Evolutionary conservation across 2,888 invertebrate genomes (phyloP).

Genomic region (Phalera bucephala): DNA sequence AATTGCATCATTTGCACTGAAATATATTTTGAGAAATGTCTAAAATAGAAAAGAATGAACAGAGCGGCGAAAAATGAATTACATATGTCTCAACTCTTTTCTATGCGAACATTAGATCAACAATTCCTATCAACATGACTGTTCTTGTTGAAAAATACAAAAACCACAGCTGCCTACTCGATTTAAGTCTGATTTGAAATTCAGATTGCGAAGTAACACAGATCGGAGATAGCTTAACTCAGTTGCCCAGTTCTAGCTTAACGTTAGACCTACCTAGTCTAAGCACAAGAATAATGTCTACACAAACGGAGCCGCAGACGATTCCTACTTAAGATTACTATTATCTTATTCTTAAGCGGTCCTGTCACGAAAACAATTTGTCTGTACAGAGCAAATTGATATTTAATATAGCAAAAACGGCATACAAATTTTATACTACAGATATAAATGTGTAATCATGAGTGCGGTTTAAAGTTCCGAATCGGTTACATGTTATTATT

Average conservation of each 20-base stretch:
- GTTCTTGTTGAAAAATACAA: too few species aligned
- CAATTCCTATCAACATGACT: too few species aligned
- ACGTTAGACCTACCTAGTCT: conserved; percentile 8
- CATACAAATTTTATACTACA: conserved; percentile 17
- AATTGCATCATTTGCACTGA: too few species aligned
- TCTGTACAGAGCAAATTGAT: conserved; percentile 32
- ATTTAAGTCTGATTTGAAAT: too few species aligned
- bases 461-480: conserved; percentile 27
- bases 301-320: conserved; percentile 7
- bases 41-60: too few species aligned
- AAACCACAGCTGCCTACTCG: too few species aligned
- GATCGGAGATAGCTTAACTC: not conserved
- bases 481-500: conserved; percentile 45
- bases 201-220: too few species aligned
- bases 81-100: too few species aligned
- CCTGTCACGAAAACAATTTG: conserved; percentile 18
- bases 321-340: conserved; percentile 20
- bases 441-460: conserved; percentile 19
- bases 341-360: conserved; percentile 12
- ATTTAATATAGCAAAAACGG: conserved; percentile 46
- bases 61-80: too few species aligned
- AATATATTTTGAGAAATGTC: too few species aligned
- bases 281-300: conserved; percentile 4
- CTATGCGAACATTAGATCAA: too few species aligned
- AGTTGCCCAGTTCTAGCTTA: conserved; percentile 3